phyloP scores from a whole-genome alignment of 2,888 invertebrate genomes.

The Platynereis dumerilii region DNA sequence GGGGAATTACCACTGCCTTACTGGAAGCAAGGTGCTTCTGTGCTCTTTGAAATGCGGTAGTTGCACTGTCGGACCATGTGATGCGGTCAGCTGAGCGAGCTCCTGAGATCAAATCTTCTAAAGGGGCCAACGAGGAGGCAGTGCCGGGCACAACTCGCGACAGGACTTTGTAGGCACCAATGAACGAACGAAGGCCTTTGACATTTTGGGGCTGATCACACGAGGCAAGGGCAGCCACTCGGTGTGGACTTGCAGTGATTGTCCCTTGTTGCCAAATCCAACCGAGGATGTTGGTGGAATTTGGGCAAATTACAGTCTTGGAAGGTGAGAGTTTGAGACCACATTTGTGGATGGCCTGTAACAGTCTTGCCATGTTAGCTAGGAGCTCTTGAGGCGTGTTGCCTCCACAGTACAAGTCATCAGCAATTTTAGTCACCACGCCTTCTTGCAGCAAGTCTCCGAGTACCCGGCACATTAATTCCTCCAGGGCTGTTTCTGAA shows the following conservation, averaged over 20 bases:
- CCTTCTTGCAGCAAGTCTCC: constrained; percentile 37
- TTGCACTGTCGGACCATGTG: too few species aligned
- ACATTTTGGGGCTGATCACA: constrained; percentile 33
- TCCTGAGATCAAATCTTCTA: too few species aligned
- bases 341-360: constrained; percentile 24
- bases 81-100: too few species aligned
- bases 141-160: too few species aligned
- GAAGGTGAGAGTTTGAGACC: constrained; percentile 30
- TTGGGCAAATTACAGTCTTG: constrained; percentile 35
- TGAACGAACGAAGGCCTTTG: constrained; percentile 20
- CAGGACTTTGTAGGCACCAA: too few species aligned
- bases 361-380: constrained; percentile 26
- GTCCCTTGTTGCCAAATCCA: constrained; percentile 38
- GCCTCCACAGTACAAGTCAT: constrained; percentile 41
- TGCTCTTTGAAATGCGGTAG: too few species aligned
- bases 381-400: constrained; percentile 34
- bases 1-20: too few species aligned
- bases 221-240: constrained; percentile 30
- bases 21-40: too few species aligned
- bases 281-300: constrained; percentile 29
- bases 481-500: constrained; percentile 15
- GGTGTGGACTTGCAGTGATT: constrained; percentile 35
- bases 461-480: constrained; percentile 25
- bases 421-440: constrained; percentile 37
- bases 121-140: too few species aligned